Base-by-base conservation (phyloP, 2,888 invertebrate species). In the Mesoligia furuncula region DNA sequence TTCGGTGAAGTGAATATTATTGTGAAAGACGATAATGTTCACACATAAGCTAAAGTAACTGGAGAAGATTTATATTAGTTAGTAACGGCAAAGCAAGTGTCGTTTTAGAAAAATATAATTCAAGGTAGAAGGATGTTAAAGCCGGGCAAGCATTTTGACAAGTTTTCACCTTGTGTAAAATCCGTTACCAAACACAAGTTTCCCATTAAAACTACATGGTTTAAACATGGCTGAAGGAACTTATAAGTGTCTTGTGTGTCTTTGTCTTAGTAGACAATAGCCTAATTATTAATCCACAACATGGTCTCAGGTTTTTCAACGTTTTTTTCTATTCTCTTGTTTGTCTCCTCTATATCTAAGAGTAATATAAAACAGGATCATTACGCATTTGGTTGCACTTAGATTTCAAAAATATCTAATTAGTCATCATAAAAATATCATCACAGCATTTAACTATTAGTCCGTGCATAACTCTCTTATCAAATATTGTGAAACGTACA, bases 201-300 rank as follows among this genome's bases (percentile, higher is more conserved):
- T 67, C 31, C 62, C 74, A 79, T 82, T 79, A 71, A 57, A 79
- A 36, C 27, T 70, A 82, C 67, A 62, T 42, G 27, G 57, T 45
- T 71, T 17, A 6, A 68, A 72, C 27, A 65, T 62, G 39, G 15
- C 64, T 65, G 24, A 61, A 69, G 59, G 20, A 17, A 51, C 59
- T 42, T 51, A 2, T 48, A 31, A n/a, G n/a, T 54, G n/a, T 24
- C 11, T n/a, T 54, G 24, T 54, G 24, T 57, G 13, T n/a, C 1
- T 57, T 11, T 24, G 54, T 11, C 24, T 54, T 54, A 9, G 54
- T 24, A 54, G 3, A 24, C 24, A 9, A 54, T 24, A 54, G 51
- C 24, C 24, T 54, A 54, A 51, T 54, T 8, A 54, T 54, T 54
- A 24, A 54, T 54, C 9, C 54, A 54, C n/a, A n/a, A 54, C 4